Base-by-base conservation (phyloP, 2,797 vertebrate genomes). In the Darevskia nairensis region DNA sequence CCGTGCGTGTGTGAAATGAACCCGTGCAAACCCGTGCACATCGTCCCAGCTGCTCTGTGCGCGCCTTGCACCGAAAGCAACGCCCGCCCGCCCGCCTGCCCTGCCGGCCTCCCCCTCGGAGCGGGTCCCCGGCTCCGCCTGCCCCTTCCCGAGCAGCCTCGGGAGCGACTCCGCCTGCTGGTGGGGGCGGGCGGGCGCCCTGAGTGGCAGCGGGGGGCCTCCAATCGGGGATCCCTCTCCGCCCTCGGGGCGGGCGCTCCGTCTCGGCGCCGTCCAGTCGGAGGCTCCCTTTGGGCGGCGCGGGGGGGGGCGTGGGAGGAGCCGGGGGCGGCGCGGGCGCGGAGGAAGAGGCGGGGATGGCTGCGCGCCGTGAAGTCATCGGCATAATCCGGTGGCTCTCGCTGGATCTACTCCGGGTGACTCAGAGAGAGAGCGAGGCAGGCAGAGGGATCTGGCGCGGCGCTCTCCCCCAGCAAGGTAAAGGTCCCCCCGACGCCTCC, bases 311-410 rank as follows among this genome's bases (percentile, higher is more conserved):
- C 92, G 92, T 91, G 96, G 96, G 95, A 68, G 86, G 68, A 78
- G 89, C 19, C 68, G 71, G 68, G 81, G 95, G 94, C 93, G 96
- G 97, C 93, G 95, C 95, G 84, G 74, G 95, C 94, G 93, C 95
- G 96, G 95, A 92, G 96, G 96, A 95, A 97, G 96, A 95, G 96
- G 96, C 95, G 96, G 96, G 96, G 91, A 95, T 83, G 95, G 95
- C 96, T 97, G 97, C 97, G 96, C 96, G 94, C 95, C 94, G 84
- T 96, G 97, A 96, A 97, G 96, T 96, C 96, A 96, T 96, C 95
- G 96, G 96, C 95, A 93, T 95, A 95, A 95, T 96, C 96, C 94
- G 96, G 96, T 93, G 93, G 92, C 90, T 95, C 85, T 79, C 94
- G 94, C 90, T 83, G 92, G 88, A 91, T 94, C 94, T 93, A 87